These are phyloP conservation scores for Poeciliopsis presidionis DNA, from an alignment of 2,797 vertebrate species.

Conservation along the genomic window DNA sequence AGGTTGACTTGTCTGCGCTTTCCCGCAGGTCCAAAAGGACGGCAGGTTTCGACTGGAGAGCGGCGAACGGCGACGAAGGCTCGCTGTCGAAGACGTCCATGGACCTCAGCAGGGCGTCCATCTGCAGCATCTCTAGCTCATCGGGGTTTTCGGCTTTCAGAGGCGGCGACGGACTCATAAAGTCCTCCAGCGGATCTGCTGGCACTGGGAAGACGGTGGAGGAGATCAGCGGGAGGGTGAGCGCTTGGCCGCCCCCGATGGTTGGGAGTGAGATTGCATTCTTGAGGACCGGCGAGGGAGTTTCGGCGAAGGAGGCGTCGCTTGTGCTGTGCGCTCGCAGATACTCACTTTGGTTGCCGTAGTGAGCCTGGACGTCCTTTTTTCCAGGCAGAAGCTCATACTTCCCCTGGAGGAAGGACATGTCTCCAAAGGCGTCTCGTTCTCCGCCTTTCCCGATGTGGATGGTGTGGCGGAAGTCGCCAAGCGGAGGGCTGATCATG, in stretches of 20 bases:
- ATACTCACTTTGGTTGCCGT: conserved; percentile 87
- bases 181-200: conserved; percentile 82
- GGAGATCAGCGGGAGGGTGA: conserved; percentile 89
- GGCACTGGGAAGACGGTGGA: conserved; percentile 86
- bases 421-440: conserved; percentile 95
- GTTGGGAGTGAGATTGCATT: conserved; percentile 98
- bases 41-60: conserved; percentile 76
- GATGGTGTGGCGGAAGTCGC: conserved; percentile 98
- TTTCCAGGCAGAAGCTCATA: conserved; percentile 94
- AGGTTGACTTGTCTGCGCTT: conserved; percentile 78
- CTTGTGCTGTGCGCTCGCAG: conserved; percentile 93
- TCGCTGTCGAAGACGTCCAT: conserved; percentile 88
- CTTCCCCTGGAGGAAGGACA: conserved; percentile 97
- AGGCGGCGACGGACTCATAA: conserved; percentile 63
- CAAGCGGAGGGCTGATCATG: conserved; percentile 98
- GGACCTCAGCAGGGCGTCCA: conserved; percentile 86
- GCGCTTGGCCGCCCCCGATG: conserved; percentile 95
- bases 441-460: conserved; percentile 96
- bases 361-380: conserved; percentile 80
- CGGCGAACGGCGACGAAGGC: conserved; percentile 75
- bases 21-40: conserved; percentile 86
- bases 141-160: conserved; percentile 77
- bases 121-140: conserved; percentile 87
- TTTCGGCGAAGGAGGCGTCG: conserved; percentile 89
- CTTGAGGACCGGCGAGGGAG: conserved; percentile 97